Evolutionary conservation across 2,113 vertebrate species (phyloP).

Genomic region (Hypocryptadius cinnamomeus): DNA sequence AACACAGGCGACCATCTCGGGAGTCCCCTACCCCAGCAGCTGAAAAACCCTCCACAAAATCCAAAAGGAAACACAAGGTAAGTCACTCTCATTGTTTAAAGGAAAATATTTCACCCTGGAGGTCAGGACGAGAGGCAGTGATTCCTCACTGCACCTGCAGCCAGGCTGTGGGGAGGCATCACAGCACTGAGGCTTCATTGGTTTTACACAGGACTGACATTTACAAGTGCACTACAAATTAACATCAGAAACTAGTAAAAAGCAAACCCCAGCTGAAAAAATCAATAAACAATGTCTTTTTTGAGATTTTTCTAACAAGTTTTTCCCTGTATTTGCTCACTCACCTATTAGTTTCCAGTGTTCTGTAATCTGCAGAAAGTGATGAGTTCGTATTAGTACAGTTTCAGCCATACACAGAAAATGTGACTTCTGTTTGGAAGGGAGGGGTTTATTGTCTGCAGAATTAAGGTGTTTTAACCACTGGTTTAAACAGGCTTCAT

Average conservation of each 20-base stretch:
- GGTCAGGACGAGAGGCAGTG: neutral
- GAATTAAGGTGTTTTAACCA: neutral
- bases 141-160: neutral
- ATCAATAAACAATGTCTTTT: neutral
- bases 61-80: slow-evolving; percentile 96
- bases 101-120: neutral
- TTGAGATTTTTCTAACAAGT: neutral
- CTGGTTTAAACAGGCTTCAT: slow-evolving; percentile 1
- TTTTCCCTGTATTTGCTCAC: neutral
- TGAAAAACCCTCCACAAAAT: slow-evolving; percentile 83
- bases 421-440: neutral
- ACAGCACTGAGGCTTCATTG: neutral
- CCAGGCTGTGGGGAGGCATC: neutral
- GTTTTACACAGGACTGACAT: neutral
- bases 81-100: neutral
- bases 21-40: slow-evolving; percentile 68
- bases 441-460: neutral
- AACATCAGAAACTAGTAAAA: neutral
- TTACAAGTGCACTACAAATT: neutral
- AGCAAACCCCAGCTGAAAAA: neutral
- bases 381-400: neutral
- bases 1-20: slow-evolving; percentile 77
- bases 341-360: neutral
- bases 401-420: neutral
- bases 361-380: neutral